phyloP scores from a whole-genome alignment of 2,797 vertebrate genomes.

The Onychomys arenicola region DNA sequence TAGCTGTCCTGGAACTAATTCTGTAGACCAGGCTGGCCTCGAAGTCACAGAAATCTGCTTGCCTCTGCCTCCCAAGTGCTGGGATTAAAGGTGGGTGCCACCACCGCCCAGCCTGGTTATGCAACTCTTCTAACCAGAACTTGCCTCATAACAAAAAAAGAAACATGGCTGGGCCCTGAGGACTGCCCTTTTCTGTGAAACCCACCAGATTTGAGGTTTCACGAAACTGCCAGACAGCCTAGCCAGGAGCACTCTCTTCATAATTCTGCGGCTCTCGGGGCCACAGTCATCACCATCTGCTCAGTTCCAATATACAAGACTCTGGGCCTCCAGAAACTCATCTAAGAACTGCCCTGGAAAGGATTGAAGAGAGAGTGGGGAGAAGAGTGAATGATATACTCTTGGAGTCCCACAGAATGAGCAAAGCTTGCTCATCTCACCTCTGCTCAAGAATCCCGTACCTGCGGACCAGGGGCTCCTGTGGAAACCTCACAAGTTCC shows the following conservation, averaged over 20 bases:
- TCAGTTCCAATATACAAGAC: background rate
- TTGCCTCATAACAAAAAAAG: background rate
- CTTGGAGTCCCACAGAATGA: conserved; percentile 1
- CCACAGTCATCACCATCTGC: background rate
- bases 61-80: too few species aligned
- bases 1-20: too few species aligned
- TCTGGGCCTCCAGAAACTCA: background rate
- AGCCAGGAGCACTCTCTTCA: background rate
- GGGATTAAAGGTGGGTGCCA: too few species aligned
- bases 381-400: background rate
- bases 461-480: conserved; percentile 81
- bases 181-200: conserved; percentile 8
- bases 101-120: too few species aligned
- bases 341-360: background rate
- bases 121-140: background rate
- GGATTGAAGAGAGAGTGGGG: background rate
- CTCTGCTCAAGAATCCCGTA: conserved; percentile 62
- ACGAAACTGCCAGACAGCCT: conserved; percentile 4
- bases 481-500: conserved; percentile 86
- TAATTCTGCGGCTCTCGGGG: background rate
- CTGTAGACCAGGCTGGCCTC: too few species aligned
- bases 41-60: too few species aligned
- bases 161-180: background rate
- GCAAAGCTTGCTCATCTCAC: conserved; percentile 47
- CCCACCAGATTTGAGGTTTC: background rate